A percentile compares a stretch with the other conserved stretches of the same genome.
Conservation (phyloP, 2,888 invertebrate species). For the Celastrina argiolus region DNA sequence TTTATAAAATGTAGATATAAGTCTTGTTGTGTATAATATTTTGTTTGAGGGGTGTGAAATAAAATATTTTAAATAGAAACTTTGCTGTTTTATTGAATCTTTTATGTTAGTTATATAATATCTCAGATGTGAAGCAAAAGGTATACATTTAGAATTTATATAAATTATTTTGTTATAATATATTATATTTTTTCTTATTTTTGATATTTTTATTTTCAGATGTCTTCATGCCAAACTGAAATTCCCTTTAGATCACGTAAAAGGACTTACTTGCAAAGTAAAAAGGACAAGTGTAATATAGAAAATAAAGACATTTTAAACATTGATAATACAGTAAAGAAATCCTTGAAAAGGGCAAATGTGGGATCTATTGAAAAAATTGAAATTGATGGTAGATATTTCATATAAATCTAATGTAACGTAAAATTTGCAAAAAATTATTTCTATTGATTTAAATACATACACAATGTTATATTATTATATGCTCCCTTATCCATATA, state of each 20-base stretch:
- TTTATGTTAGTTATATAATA: background rate
- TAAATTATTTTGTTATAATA: too few species aligned
- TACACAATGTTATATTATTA: too few species aligned
- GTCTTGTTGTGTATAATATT: slow-evolving; percentile 16
- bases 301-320: slow-evolving; percentile 48
- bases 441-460: too few species aligned
- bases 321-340: slow-evolving; percentile 26
- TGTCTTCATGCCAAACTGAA: slow-evolving; percentile 65
- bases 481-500: too few species aligned
- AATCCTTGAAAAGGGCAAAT: slow-evolving; percentile 26
- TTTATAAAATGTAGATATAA: background rate
- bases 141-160: too few species aligned
- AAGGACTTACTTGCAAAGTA: slow-evolving; percentile 46
- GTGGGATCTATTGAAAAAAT: slow-evolving; percentile 30
- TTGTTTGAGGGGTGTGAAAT: slow-evolving; percentile 17
- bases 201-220: slow-evolving; percentile 42
- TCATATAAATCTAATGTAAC: too few species aligned
- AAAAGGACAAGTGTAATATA: slow-evolving; percentile 41
- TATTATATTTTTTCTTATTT: too few species aligned
- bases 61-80: slow-evolving; percentile 22
- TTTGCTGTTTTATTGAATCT: background rate
- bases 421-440: too few species aligned
- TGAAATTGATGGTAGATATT: slow-evolving; percentile 40
- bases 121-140: background rate
- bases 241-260: slow-evolving; percentile 73